phyloP scores from a whole-genome alignment of 2,113 vertebrate species.

The Chaetops frenatus region DNA sequence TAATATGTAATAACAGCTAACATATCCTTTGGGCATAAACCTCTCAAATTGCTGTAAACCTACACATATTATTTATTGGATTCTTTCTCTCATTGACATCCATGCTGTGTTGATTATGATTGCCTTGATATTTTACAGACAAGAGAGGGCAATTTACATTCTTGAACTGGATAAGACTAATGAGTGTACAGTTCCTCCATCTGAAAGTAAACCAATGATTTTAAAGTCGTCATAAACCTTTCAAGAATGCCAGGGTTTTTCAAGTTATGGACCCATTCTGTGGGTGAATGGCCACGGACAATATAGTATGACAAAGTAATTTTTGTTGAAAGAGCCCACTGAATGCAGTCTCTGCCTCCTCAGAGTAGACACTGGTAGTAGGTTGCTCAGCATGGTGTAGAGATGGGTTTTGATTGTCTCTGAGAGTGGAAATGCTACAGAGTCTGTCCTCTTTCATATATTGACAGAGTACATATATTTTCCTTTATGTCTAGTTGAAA shows the following conservation, averaged over 20 bases:
- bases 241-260: background rate
- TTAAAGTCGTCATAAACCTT: background rate
- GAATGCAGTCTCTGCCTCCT: background rate
- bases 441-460: background rate
- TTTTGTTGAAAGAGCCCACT: background rate
- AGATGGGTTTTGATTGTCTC: background rate
- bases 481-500: background rate
- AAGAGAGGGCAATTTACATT: background rate
- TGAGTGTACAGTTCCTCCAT: background rate
- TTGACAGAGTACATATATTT: background rate
- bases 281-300: background rate
- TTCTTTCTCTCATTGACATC: background rate
- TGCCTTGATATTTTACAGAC: background rate
- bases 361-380: background rate
- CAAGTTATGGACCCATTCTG: background rate
- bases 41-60: background rate
- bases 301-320: background rate
- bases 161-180: background rate
- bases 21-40: background rate
- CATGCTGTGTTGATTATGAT: background rate
- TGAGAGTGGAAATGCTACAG: background rate
- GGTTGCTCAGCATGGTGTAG: rapidly evolving
- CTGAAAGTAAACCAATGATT: background rate
- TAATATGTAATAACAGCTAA: background rate
- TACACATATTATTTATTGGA: background rate